Percentiles rank a stretch among this genome's conserved stretches.
Conservation (phyloP, 2,113 vertebrate genomes). For the Peucedramus taeniatus region DNA sequence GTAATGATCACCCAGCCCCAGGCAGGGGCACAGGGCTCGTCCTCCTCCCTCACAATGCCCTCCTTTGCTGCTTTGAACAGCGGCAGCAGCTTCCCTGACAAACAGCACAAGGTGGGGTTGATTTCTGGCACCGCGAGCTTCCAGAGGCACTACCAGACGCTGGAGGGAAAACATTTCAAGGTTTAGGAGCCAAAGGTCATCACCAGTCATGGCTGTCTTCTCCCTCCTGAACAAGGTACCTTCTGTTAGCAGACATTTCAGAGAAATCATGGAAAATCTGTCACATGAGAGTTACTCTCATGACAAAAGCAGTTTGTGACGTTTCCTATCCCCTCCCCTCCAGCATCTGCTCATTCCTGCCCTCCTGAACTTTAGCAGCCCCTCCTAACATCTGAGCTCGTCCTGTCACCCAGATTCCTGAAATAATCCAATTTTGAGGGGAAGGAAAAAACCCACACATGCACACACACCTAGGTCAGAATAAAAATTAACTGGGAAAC, state of each 20-base stretch:
- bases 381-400: background rate
- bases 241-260: background rate
- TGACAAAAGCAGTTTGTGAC: background rate
- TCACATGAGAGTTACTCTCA: background rate
- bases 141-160: background rate
- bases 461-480: background rate
- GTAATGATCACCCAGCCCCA: background rate
- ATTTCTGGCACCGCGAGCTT: background rate
- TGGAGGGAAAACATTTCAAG: background rate
- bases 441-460: fast-evolving
- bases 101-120: background rate
- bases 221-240: background rate
- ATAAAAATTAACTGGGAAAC: background rate
- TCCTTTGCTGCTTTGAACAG: background rate
- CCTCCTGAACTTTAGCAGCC: background rate
- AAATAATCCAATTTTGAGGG: background rate
- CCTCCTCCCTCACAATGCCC: background rate
- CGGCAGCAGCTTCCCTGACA: background rate
- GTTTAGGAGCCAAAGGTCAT: background rate
- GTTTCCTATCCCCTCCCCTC: background rate
- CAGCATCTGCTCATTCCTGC: background rate
- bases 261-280: background rate
- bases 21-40: background rate
- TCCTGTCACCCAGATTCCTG: background rate
- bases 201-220: background rate